Evolutionary conservation across 2,113 vertebrate species (phyloP), one percentile per base, ranked within the genome.

Genomic region (Eurystomus gularis): DNA sequence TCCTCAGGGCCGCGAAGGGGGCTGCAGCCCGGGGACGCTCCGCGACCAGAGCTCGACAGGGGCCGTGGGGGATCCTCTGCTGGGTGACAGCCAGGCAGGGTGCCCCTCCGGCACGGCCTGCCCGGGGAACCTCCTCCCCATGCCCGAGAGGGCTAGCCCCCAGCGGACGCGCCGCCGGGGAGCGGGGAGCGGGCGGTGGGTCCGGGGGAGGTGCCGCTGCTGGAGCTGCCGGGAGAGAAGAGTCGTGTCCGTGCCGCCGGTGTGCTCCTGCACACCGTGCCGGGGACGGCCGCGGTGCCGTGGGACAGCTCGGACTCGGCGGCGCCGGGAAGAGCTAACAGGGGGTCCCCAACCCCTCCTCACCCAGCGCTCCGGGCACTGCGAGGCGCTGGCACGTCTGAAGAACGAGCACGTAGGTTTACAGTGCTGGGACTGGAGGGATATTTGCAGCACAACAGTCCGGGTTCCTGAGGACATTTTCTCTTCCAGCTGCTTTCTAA

Each of bases 401-500:
- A 5, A 51, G 58, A 64, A 33, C 2, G 39, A 77, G 82, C 42
- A 19, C 51, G 70, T 66, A 8, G 7, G 2, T 60, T 79, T 18
- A 21, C 57, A 25, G 58, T 10, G 68, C 58, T 68, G 44, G 66
- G 40, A 24, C 93, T 29, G 73, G 37, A 75, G 77, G 73, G 83
- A 40, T 37, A n/a, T 78, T 62, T 62, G 66, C 76, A 95, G 58
- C 91, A 94, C 79, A 90, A 33, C 66, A 31, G 44, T 10, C 81
- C 62, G 52, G 65, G 66, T 89, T 92, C 85, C 77, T 79, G 57
- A 92, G 79, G 37, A 93, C 72, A 6, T 90, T 64, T 86, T 73
- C 69, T 83, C 46, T 93, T 87, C 93, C 19, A 42, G 81, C 69
- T 75, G 60, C 55, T 88, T 89, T 83, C 81, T 89, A 94, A 96